Percentiles rank a stretch among this genome's conserved stretches.
Conservation (phyloP, 2,797 vertebrate species). For the Pipistrellus pipistrellus region DNA sequence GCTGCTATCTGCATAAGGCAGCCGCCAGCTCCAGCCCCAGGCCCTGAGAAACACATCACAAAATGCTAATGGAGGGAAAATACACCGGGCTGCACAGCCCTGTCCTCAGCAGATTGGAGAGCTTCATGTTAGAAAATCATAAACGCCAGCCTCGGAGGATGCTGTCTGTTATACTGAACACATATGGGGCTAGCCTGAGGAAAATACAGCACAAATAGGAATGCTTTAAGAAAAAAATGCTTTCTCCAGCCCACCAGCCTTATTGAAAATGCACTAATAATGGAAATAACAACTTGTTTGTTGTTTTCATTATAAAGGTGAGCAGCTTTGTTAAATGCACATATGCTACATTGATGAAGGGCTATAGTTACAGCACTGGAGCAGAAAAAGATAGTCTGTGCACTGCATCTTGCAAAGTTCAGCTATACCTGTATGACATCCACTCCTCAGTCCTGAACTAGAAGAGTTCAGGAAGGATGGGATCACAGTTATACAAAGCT, state of each 20-base stretch:
- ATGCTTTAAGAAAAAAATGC: slow-evolving; percentile 7
- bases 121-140: slow-evolving; percentile 53
- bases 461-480: background rate
- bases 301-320: slow-evolving; percentile 25
- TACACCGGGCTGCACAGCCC: slow-evolving; percentile 46
- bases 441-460: background rate
- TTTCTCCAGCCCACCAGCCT: background rate
- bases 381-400: background rate
- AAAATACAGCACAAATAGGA: slow-evolving; percentile 44
- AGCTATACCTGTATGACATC: background rate
- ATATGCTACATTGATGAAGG: background rate
- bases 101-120: slow-evolving; percentile 63
- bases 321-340: background rate
- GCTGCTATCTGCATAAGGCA: slow-evolving; percentile 64
- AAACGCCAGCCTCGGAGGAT: background rate
- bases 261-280: background rate
- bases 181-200: background rate
- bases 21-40: slow-evolving; percentile 57
- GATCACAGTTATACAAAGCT: background rate
- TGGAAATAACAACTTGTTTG: slow-evolving; percentile 9
- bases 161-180: slow-evolving; percentile 58
- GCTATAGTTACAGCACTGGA: background rate
- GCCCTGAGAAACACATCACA: background rate
- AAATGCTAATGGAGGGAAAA: slow-evolving; percentile 74
- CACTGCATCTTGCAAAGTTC: background rate